phyloP scores from a whole-genome alignment of 2,888 invertebrate genomes.

The Meganola albula region DNA sequence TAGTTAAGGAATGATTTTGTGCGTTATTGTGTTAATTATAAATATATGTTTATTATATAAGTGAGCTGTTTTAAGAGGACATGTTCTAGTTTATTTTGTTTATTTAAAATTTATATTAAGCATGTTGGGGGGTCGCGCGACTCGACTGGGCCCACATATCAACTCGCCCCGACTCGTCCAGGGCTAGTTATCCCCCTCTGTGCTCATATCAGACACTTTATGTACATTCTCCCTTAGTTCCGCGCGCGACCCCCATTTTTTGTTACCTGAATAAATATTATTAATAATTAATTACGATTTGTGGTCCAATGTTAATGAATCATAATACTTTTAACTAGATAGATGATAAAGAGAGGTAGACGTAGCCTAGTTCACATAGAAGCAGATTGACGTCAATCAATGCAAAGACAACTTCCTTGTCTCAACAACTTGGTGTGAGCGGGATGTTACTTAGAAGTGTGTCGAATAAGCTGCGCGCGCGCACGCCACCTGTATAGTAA shows the following conservation, averaged over 20 bases:
- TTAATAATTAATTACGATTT: slow-evolving; percentile 73
- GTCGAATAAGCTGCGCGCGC: slow-evolving; percentile 27
- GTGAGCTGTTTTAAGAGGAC: slow-evolving; percentile 63
- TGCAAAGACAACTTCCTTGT: slow-evolving; percentile 36
- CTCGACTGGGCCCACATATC: slow-evolving; percentile 47
- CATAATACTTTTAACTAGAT: slow-evolving; percentile 72
- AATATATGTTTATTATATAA: slow-evolving; percentile 64
- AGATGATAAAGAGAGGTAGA: slow-evolving; percentile 56
- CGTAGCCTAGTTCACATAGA: slow-evolving; percentile 50
- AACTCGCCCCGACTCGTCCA: slow-evolving; percentile 32
- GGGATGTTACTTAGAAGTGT: slow-evolving; percentile 23
- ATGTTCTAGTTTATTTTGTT: slow-evolving; percentile 69
- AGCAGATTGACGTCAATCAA: slow-evolving; percentile 28
- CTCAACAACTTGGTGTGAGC: slow-evolving; percentile 29
- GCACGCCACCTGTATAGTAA: slow-evolving; percentile 23
- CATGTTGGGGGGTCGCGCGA: slow-evolving; percentile 59
- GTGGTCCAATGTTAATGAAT: slow-evolving; percentile 78
- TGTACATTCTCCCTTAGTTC: slow-evolving; percentile 28
- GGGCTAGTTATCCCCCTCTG: slow-evolving; percentile 26
- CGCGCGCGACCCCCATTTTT: slow-evolving; percentile 63
- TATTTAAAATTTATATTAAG: slow-evolving; percentile 62
- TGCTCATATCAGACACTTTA: slow-evolving; percentile 53
- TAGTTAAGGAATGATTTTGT: slow-evolving; percentile 62
- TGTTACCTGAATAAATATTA: slow-evolving; percentile 77
- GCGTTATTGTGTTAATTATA: slow-evolving; percentile 70